These are phyloP conservation scores for Prunella strophiata DNA, from an alignment of 2,797 vertebrate genomes.

Conservation along the genomic window DNA sequence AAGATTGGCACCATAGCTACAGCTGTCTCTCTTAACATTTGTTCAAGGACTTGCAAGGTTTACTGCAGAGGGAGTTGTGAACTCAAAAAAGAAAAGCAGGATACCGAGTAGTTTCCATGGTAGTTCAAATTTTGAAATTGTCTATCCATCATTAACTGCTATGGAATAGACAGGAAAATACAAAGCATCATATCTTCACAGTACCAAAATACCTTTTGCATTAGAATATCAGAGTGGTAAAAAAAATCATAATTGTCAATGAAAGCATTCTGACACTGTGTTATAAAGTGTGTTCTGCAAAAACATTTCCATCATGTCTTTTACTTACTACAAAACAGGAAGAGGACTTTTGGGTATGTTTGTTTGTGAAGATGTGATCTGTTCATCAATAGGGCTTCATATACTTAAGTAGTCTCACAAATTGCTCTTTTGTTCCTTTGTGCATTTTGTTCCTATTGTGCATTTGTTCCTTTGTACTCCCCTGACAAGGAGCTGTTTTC, in stretches of 20 bases:
- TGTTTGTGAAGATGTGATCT: slow-evolving; percentile 11
- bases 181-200: neutral
- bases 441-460: neutral
- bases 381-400: neutral
- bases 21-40: neutral
- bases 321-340: neutral
- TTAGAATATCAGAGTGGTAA: neutral
- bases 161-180: neutral
- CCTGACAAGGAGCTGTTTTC: neutral
- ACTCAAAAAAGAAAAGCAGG: neutral
- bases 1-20: neutral
- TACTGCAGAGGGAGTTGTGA: neutral
- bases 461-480: neutral
- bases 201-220: neutral
- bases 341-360: neutral
- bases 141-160: neutral
- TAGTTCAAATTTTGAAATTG: neutral
- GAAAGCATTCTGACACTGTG: neutral
- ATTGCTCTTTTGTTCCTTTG: neutral
- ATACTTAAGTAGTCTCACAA: neutral
- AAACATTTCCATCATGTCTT: neutral
- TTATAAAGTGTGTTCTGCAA: neutral
- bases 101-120: neutral
- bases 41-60: neutral
- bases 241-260: neutral